Evolutionary conservation across 2,888 invertebrate genomes (phyloP).

Genomic region (Eupithecia inturbata): DNA sequence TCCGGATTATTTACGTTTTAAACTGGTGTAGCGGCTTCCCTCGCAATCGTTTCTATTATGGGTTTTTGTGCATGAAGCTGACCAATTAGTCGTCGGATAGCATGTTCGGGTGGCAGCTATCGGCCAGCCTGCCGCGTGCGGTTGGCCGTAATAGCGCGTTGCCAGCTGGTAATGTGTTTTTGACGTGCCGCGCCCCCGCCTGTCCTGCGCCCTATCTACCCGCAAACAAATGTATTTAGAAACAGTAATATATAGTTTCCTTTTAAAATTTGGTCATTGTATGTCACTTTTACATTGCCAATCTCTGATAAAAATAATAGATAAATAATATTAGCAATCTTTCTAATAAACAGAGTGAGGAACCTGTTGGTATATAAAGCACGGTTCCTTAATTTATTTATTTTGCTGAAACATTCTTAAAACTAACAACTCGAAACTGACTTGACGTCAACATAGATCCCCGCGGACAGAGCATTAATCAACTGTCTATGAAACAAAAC

Average conservation of each 20-base stretch:
- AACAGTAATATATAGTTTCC: conserved; percentile 58
- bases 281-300: conserved; percentile 73
- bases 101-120: conserved; percentile 77
- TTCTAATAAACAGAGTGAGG: conserved; percentile 72
- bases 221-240: conserved; percentile 67
- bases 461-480: not conserved
- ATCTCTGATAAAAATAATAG: conserved; percentile 53
- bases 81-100: conserved; percentile 79
- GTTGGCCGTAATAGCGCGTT: conserved; percentile 79
- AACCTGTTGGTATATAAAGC: conserved; percentile 70
- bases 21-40: conserved; percentile 64
- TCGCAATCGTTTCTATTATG: conserved; percentile 69
- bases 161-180: conserved; percentile 77
- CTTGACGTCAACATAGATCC: not conserved
- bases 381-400: not conserved
- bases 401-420: not conserved
- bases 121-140: conserved; percentile 73
- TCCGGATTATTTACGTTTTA: conserved; percentile 63
- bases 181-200: conserved; percentile 77
- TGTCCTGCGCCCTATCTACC: conserved; percentile 67
- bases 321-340: conserved; percentile 75
- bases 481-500: conserved; percentile 41
- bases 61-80: conserved; percentile 76
- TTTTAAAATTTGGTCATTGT: conserved; percentile 74
- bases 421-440: not conserved